Percentiles rank a stretch among this genome's conserved stretches.
These are phyloP conservation scores for Cariama cristata DNA, from an alignment of 2,113 vertebrate species.

Conservation along the genomic window DNA sequence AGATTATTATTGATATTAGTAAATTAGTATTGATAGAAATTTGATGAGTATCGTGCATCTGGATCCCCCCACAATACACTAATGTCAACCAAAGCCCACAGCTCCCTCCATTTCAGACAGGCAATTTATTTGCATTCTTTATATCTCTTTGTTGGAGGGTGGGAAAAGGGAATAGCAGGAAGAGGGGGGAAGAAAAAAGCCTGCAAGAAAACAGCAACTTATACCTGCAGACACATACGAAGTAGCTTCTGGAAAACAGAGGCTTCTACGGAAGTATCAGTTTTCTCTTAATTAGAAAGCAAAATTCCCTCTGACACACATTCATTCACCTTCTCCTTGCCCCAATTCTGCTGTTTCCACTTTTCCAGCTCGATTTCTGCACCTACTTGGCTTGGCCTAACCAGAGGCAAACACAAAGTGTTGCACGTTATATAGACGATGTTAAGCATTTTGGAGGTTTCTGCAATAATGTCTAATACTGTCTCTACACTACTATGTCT, in stretches of 20 bases:
- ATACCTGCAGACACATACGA: background rate
- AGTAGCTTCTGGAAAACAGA: background rate
- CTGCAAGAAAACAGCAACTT: background rate
- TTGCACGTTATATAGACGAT: background rate
- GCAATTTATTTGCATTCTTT: background rate
- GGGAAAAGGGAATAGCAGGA: background rate
- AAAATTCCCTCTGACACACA: background rate
- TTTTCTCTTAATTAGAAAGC: background rate
- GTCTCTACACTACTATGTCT: background rate
- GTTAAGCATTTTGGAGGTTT: background rate
- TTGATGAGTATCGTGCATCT: conserved; percentile 86
- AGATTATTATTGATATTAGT: conserved; percentile 96
- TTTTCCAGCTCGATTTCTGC: background rate
- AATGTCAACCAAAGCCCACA: conserved; percentile 60
- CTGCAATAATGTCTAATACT: background rate
- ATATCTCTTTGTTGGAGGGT: background rate
- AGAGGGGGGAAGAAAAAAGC: background rate
- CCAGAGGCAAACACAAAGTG: background rate
- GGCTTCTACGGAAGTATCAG: background rate
- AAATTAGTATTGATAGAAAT: conserved; percentile 98
- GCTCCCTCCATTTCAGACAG: background rate
- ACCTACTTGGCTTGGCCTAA: background rate
- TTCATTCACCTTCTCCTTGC: background rate
- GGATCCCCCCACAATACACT: conserved; percentile 83
- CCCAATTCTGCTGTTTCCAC: background rate